Conservation (phyloP, 2,113 vertebrate species). For the Cinclus mexicanus region DNA sequence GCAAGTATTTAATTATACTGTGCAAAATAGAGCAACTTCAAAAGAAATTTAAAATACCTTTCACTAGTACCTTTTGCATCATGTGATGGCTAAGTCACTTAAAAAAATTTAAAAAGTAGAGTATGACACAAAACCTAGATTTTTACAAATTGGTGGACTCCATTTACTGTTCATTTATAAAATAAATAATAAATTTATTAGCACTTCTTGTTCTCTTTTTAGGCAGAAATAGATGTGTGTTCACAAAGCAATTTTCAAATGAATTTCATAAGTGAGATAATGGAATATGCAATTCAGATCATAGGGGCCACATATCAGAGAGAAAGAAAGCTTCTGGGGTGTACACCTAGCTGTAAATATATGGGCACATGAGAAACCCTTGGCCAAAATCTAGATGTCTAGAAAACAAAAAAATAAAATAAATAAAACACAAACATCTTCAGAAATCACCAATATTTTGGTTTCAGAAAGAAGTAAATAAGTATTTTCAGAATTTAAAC, state of each 20-base stretch:
- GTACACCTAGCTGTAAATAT: background rate
- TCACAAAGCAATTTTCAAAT: background rate
- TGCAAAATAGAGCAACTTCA: background rate
- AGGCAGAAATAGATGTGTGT: background rate
- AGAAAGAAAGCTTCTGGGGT: background rate
- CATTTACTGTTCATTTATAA: background rate
- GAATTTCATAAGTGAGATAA: background rate
- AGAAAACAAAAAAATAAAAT: background rate
- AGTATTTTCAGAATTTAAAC: background rate
- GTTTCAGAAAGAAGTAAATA: background rate
- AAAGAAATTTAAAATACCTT: constrained; percentile 1
- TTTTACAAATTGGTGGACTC: background rate
- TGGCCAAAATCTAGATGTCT: background rate
- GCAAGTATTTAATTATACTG: background rate
- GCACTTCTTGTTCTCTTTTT: background rate
- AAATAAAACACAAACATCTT: background rate
- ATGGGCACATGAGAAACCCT: background rate
- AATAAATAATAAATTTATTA: background rate
- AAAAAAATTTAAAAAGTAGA: background rate
- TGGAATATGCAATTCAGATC: background rate
- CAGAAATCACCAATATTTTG: background rate
- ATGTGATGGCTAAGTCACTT: background rate
- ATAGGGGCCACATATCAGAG: background rate
- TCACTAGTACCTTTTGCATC: background rate
- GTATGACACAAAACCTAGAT: background rate